Base-by-base conservation (phyloP, 2,797 vertebrate species). In the Mus caroli region DNA sequence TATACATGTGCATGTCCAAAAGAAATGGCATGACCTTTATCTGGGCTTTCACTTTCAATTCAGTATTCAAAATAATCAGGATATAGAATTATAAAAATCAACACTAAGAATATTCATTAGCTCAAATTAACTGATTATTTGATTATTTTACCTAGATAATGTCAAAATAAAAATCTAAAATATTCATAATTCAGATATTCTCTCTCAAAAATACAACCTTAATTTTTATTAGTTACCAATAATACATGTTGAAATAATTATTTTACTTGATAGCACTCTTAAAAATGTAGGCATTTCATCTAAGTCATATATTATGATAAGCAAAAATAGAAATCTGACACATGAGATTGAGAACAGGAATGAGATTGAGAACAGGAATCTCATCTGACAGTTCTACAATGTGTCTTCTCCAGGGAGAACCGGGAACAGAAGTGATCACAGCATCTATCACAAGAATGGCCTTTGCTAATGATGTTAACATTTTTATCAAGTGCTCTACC, bases 201-300 rank as follows among this genome's bases (percentile, higher is more conserved):
- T 92, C 58, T 5, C 56, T 92, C 85, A 97, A 95, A 80, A 94
- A 92, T 54, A 83, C 84, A 96, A 90, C 60, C n/a, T 37, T 62
- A 83, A 91, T 97, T 97, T 97, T 97, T 92, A 93, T 89, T 71
- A 75, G 28, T 11, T 58, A 15, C 85, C 73, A n/a, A 94, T 95
- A 95, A 93, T 88, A 69, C 46, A 40, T 52, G 5, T 90, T 96
- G 90, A 97, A 95, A 94, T 96, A 87, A 69, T 80, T 13, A 31
- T 78, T 69, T 88, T 28, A 69, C 40, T 86, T 78, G 62, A 52
- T 50, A 26, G 24, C 62, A 56, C 62, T 90, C 28, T 91, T 40
- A 52, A 94, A 82, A 50, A 84, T 73, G 43, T n/a, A 85, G 84
- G n/a, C 11, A n/a, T 73, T 95, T 87, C 52, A 75, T 62, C 40